Percentiles rank a stretch among this genome's conserved stretches.
Conservation (phyloP, 2,888 invertebrate species). For the Troides aeacus region DNA sequence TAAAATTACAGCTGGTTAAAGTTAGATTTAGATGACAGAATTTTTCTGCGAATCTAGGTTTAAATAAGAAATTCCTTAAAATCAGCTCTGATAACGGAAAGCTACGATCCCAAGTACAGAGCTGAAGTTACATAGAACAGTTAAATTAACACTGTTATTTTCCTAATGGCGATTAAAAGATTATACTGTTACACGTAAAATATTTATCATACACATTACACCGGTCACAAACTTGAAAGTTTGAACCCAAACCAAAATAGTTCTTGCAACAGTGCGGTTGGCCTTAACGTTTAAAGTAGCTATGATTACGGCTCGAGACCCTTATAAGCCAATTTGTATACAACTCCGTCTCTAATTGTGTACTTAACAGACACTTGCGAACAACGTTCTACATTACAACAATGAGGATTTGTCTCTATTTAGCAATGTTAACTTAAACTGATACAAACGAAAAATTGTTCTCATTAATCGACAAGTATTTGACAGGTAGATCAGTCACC, state of each 20-base stretch:
- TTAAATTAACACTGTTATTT: no score
- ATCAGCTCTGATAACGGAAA: no score
- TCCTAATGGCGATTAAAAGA: no score
- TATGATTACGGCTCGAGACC: slow-evolving; percentile 21
- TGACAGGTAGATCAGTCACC: no score
- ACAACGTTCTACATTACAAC: slow-evolving; percentile 15
- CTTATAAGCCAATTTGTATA: slow-evolving; percentile 28
- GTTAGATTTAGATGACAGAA: no score
- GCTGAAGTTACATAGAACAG: no score
- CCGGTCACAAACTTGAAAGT: neutral
- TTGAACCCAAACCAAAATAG: slow-evolving; percentile 8
- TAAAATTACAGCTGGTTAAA: no score
- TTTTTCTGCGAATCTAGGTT: no score
- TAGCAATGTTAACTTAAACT: neutral
- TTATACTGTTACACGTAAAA: no score
- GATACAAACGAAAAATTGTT: neutral
- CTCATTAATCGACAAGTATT: neutral
- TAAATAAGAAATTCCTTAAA: no score
- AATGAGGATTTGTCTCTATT: slow-evolving; percentile 18
- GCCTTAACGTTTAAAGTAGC: slow-evolving; percentile 23
- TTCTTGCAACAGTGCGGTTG: slow-evolving; percentile 15
- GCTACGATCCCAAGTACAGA: no score
- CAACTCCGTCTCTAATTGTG: slow-evolving; percentile 21
- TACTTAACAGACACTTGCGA: slow-evolving; percentile 24
- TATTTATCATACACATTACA: neutral